phyloP scores from a whole-genome alignment of 2,888 invertebrate genomes.

The Xestoiulus laeticollis region DNA sequence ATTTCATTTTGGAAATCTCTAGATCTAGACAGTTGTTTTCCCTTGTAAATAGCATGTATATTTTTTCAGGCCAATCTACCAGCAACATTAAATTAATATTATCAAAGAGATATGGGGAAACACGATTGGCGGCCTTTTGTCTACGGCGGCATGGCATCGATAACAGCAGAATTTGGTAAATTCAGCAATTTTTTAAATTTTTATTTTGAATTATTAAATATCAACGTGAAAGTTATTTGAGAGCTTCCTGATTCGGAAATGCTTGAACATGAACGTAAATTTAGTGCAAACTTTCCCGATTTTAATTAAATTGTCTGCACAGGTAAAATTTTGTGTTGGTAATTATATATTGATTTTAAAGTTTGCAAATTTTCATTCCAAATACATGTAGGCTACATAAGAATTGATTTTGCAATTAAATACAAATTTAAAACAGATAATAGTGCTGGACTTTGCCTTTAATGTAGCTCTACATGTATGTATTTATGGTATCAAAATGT shows the following conservation, averaged over 20 bases:
- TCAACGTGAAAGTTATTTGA: neutral
- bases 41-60: neutral
- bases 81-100: neutral
- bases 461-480: too few relatives aligned
- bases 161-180: conserved; percentile 90
- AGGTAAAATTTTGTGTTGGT: too few relatives aligned
- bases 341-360: too few relatives aligned
- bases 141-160: conserved; percentile 93
- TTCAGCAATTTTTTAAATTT: neutral
- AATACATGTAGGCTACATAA: too few relatives aligned
- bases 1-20: neutral
- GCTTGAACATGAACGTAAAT: too few relatives aligned
- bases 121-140: conserved; percentile 90
- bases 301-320: too few relatives aligned
- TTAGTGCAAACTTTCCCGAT: too few relatives aligned
- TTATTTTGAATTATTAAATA: neutral
- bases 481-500: neutral
- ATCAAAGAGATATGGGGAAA: conserved; percentile 40
- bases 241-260: too few relatives aligned
- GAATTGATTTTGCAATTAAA: too few relatives aligned
- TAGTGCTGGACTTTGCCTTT: too few relatives aligned
- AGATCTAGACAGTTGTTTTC: neutral
- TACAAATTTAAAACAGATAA: too few relatives aligned
- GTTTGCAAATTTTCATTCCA: too few relatives aligned
- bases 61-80: neutral